These are phyloP conservation scores for Epistrophe grossulariae DNA, from an alignment of 2,888 invertebrate genomes.

Conservation along the genomic window DNA sequence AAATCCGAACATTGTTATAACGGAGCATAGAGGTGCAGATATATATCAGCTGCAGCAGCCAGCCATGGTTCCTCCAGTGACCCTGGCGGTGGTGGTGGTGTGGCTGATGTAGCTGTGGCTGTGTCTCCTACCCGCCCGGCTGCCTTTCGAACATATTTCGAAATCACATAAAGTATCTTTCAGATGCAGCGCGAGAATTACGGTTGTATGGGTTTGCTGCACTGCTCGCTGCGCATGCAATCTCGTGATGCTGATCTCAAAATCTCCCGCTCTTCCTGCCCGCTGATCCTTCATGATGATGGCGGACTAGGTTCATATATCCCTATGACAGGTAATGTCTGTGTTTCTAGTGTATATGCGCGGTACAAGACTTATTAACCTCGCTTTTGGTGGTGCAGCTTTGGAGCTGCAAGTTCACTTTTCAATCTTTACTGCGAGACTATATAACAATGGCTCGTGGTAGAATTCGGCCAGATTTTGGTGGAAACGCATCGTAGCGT, in stretches of 20 bases:
- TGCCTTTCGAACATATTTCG: conserved; percentile 64
- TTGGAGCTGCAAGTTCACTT: conserved; percentile 52
- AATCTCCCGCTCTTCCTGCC: conserved; percentile 54
- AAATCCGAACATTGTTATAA: conserved; percentile 76
- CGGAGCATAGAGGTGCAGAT: conserved; percentile 73
- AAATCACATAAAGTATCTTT: conserved; percentile 75
- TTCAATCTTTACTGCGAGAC: conserved; percentile 58
- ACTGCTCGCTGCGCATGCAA: conserved; percentile 63
- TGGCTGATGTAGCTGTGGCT: conserved; percentile 12
- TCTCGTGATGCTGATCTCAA: conserved; percentile 68
- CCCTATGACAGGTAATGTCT: conserved; percentile 75
- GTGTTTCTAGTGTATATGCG: conserved; percentile 69
- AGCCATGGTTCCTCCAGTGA: conserved; percentile 56
- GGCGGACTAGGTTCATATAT: conserved; percentile 69
- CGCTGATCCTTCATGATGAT: not conserved
- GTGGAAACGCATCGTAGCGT: conserved; percentile 68
- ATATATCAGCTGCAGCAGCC: conserved; percentile 65
- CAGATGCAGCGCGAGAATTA: conserved; percentile 45
- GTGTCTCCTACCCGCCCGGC: conserved; percentile 13
- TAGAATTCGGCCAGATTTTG: conserved; percentile 40
- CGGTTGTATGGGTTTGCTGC: conserved; percentile 45
- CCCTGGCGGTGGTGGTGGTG: conserved; percentile 58
- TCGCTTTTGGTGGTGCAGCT: conserved; percentile 26
- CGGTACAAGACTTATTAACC: conserved; percentile 71
- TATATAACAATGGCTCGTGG: conserved; percentile 31